A percentile compares a stretch with the other conserved stretches of the same genome.
Evolutionary conservation across 1,140 invertebrate genomes (phyloP).

Genomic region (Dinoponera quadriceps): DNA sequence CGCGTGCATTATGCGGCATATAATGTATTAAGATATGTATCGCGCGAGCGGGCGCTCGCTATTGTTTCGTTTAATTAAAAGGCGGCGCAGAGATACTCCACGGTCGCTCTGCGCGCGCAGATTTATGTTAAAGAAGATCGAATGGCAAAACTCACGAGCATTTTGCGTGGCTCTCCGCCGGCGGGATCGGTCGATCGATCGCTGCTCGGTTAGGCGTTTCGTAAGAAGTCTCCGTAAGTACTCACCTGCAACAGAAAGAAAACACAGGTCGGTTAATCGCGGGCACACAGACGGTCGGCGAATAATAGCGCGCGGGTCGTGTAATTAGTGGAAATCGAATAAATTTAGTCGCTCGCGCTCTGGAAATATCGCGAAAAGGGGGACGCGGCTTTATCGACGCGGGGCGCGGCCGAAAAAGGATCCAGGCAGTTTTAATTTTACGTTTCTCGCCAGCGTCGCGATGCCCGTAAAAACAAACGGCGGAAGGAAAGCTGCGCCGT

Average conservation of each 20-base stretch:
- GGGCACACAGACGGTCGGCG: conserved; percentile 6
- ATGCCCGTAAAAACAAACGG: conserved; percentile 62
- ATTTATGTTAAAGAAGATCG: conserved; percentile 31
- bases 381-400: conserved; percentile 53
- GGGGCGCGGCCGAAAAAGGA: conserved; percentile 55
- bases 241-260: conserved; percentile 71
- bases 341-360: conserved; percentile 34
- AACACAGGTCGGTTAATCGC: conserved; percentile 36
- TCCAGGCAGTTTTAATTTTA: conserved; percentile 71
- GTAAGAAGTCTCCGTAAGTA: conserved; percentile 12
- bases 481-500: conserved; percentile 60
- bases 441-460: conserved; percentile 33
- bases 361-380: conserved; percentile 49
- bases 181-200: background rate
- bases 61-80: conserved; percentile 13
- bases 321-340: conserved; percentile 53
- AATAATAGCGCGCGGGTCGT: conserved; percentile 22
- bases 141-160: background rate
- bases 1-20: background rate
- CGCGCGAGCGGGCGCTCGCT: too few relatives aligned
- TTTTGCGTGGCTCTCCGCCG: background rate
- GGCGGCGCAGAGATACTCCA: background rate
- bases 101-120: background rate
- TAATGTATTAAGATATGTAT: background rate
- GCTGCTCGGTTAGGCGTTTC: background rate